Evolutionary conservation across 2,888 invertebrate genomes (phyloP).

Genomic region (Rosalia funebris): DNA sequence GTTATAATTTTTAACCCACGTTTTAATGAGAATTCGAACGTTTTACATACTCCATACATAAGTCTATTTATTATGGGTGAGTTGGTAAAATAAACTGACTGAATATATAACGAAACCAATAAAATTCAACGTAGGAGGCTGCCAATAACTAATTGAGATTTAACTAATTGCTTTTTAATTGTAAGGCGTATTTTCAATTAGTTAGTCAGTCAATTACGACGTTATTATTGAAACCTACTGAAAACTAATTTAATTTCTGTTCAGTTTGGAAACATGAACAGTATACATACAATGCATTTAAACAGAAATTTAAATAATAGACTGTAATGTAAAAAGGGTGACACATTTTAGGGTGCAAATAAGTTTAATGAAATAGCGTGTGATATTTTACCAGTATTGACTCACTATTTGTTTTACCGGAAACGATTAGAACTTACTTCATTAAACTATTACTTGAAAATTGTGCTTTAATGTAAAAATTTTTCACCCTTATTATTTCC

Average conservation of each 20-base stretch:
- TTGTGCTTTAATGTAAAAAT: too few species aligned
- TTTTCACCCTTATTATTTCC: too few species aligned
- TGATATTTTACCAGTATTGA: too few species aligned
- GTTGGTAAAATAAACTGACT: neutral
- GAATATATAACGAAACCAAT: neutral
- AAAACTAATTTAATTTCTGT: neutral
- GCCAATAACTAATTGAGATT: neutral
- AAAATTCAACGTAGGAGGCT: neutral
- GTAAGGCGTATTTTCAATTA: neutral
- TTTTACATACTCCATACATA: neutral
- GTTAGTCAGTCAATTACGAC: neutral
- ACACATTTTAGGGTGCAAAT: too few species aligned
- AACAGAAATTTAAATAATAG: too few species aligned
- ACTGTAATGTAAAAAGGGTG: too few species aligned
- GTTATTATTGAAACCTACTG: neutral
- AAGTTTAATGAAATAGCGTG: too few species aligned
- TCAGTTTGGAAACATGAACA: too few species aligned
- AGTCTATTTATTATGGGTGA: neutral
- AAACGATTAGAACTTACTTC: too few species aligned
- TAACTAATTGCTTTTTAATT: neutral
- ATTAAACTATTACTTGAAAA: too few species aligned
- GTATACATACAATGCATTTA: too few species aligned
- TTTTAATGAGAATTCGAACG: neutral
- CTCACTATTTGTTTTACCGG: too few species aligned
- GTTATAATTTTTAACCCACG: neutral